Base-by-base conservation (phyloP, 2,113 vertebrate species). In the Cottus gobio region DNA sequence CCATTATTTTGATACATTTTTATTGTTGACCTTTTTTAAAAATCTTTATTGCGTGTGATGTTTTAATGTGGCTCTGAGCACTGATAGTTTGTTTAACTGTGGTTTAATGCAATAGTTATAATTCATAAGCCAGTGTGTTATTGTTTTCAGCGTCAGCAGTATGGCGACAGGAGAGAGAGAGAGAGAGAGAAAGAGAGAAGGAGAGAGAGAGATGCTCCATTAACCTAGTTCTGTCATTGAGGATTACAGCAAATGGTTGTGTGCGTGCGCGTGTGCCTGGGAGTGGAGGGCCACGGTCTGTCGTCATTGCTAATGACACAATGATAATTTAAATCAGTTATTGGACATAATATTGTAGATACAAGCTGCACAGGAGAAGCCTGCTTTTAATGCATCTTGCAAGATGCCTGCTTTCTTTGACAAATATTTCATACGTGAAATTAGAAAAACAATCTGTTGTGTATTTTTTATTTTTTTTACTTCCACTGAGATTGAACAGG, bases 191-290 rank as follows among this genome's bases (percentile, higher is more conserved):
- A 12, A 42, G 39, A 37, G 37, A 82, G 74, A 67, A 37, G 67
- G 12, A 12, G 8, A 18, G 18, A 36, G 50, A 12, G 87, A 68
- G 86, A 85, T 86, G 89, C 83, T 94, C 92, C 88, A 93, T 91
- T 95, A 93, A 94, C 93, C 94, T 93, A 93, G 79, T 94, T 94
- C 84, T 94, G 93, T 94, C 93, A 94, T 85, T 92, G 81, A 90
- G 85, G 88, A 94, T 95, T 94, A 93, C 80, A 76, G 44, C 80
- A 34, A 34, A 34, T 34, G 61, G 74, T 60, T 57, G 58, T 13
- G 58, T 54, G 80, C 11, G 22, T n/a, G 48, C 8, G 50, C 7
- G 20, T 2, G 22, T 7, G 52, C 34, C 10, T 9, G 26, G 2
- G 1, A 50, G 65, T 69, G 64, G 36, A 54, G 34, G 26, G 5